Evolutionary conservation across 2,113 vertebrate species (phyloP).

Genomic region (Cyanoliseus patagonus): DNA sequence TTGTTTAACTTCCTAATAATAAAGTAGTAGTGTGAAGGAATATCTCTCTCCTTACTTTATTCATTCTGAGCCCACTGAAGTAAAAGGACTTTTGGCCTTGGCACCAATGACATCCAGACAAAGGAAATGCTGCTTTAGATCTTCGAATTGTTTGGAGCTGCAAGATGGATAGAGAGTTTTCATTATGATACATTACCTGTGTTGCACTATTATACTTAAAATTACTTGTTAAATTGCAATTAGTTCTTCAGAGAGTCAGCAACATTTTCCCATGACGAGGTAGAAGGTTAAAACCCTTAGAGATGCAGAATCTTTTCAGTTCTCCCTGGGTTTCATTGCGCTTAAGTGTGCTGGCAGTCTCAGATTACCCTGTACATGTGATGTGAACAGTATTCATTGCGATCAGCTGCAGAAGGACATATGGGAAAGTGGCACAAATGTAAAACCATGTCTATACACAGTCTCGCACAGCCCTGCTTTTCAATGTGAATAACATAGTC

Average conservation of each 20-base stretch:
- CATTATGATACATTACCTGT: not conserved
- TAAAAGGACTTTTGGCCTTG: not conserved
- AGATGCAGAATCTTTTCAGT: not conserved
- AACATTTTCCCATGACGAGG: not conserved
- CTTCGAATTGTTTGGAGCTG: not conserved
- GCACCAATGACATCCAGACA: not conserved
- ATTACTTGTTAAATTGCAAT: not conserved
- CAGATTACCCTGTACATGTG: not conserved
- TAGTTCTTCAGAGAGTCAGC: not conserved
- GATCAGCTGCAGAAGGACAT: not conserved
- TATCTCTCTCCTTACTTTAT: not conserved
- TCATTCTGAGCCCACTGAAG: not conserved
- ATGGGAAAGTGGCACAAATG: not conserved
- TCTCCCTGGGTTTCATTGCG: not conserved
- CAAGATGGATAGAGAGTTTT: not conserved
- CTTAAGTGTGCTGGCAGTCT: not conserved
- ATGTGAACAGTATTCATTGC: not conserved
- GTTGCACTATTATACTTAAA: not conserved
- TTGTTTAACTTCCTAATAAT: not conserved
- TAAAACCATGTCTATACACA: not conserved
- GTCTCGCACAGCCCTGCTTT: not conserved
- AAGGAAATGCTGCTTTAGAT: not conserved
- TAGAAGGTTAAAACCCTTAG: not conserved
- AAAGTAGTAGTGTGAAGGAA: not conserved
- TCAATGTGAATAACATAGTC: no score